phyloP scores from a whole-genome alignment of 2,888 invertebrate genomes.

The Rhabditophanes sp. region DNA sequence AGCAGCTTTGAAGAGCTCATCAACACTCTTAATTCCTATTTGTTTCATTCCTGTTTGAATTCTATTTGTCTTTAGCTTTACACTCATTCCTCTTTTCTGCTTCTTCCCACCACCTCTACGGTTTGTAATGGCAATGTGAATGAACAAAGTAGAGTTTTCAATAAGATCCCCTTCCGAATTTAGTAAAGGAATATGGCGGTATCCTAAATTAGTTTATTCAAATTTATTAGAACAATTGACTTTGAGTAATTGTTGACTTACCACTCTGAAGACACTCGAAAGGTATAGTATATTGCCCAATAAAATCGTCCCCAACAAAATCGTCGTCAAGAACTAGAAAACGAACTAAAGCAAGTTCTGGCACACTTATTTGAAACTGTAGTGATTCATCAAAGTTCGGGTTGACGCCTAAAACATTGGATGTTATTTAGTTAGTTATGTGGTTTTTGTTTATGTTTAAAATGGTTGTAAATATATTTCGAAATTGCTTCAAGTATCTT shows the following conservation, averaged over 20 bases:
- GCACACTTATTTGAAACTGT: slow-evolving; percentile 52
- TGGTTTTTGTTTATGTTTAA: slow-evolving; percentile 1
- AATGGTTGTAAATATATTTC: not conserved
- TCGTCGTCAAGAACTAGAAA: slow-evolving; percentile 53
- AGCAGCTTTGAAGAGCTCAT: slow-evolving; percentile 50
- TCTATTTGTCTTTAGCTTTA: slow-evolving; percentile 45
- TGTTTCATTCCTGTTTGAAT: slow-evolving; percentile 48
- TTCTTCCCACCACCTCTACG: slow-evolving; percentile 50
- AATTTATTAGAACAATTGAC: slow-evolving; percentile 1
- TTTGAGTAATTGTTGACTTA: slow-evolving; percentile 21
- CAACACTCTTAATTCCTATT: slow-evolving; percentile 49
- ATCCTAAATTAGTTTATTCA: slow-evolving; percentile 45
- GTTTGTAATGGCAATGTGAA: slow-evolving; percentile 52
- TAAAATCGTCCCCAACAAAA: slow-evolving; percentile 53
- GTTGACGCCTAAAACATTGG: slow-evolving; percentile 47
- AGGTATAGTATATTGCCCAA: slow-evolving; percentile 53
- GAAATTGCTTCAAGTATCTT: slow-evolving; percentile 2
- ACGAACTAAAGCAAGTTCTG: slow-evolving; percentile 52
- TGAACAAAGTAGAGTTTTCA: slow-evolving; percentile 51
- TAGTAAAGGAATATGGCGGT: slow-evolving; percentile 50
- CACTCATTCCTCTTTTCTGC: slow-evolving; percentile 45
- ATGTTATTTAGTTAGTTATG: slow-evolving; percentile 2
- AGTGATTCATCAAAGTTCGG: slow-evolving; percentile 54
- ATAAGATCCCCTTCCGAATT: slow-evolving; percentile 50
- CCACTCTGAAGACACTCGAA: slow-evolving; percentile 53